Base-by-base conservation (phyloP, 2,888 invertebrate species). In the Pollenia amentaria region DNA sequence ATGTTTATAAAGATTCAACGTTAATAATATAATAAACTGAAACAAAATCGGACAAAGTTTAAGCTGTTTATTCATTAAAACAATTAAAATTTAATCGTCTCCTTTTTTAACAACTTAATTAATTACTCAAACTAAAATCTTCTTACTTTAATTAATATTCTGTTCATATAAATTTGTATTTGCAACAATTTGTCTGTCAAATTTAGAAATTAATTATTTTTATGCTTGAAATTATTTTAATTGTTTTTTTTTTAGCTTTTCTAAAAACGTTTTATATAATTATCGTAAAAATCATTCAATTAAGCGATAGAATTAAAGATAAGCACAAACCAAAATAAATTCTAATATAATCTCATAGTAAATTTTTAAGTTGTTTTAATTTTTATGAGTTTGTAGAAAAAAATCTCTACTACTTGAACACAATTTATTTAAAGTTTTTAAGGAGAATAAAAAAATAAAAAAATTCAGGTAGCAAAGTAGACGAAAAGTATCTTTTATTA, bases 291-390 rank as follows among this genome's bases (percentile, higher is more conserved):
- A 73, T 12, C 10, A 10, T 21, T 0, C 16, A 51, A 29, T 69
- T 69, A 51, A 69, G 38, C 55, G 1, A 42, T 42, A 55, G n/a
- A 51, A 62, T 51, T 40, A 16, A 70, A 8, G n/a, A 46, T 14
- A 44, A 44, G 18, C 16, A 75, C 7, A 10, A 29, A 42, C 60
- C 11, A 9, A 29, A 42, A 72, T 42, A 3, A n/a, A 10, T 72
- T 55, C 55, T 55, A 55, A 44, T 55, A 10, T 21, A 9, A 10
- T 8, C 40, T 9, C 18, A n/a, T 21, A 10, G 70, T 51, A 62
- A 70, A 70, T 42, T 29, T 62, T 29, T 38, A 16, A 60, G 60
- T 42, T 60, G 16, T n/a, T 65, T 65, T 29, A 42, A 29, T 60
- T 51, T 51, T 42, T 53, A 42, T 18, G 14, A 9, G 8, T 44